Evolutionary conservation across 1,140 invertebrate species (phyloP).

Genomic region (Eurosta solidaginis): DNA sequence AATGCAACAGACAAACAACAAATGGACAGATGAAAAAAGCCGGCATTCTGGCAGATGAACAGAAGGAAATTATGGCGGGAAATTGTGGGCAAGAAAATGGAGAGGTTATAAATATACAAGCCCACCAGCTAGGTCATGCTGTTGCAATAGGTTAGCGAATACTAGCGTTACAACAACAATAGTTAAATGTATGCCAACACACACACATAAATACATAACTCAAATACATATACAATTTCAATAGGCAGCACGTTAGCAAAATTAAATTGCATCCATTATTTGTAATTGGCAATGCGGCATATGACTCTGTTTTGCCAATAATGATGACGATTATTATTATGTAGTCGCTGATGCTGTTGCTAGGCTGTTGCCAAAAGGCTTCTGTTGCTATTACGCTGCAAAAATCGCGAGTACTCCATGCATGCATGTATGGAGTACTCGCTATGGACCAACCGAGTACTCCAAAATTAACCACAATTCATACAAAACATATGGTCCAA

Average conservation of each 20-base stretch:
- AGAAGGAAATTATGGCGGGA: not conserved
- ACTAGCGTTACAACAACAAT: not conserved
- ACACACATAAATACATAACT: no score
- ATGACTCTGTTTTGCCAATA: no score
- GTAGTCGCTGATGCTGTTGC: not conserved
- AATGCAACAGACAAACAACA: not conserved
- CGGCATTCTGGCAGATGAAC: not conserved
- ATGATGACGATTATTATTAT: not conserved
- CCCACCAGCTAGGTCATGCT: not conserved
- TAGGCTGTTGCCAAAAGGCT: not conserved
- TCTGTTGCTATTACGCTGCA: not conserved
- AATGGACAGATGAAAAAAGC: not conserved
- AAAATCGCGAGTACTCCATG: no score
- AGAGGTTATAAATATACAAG: not conserved
- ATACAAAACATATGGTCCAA: no score
- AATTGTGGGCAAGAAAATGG: not conserved
- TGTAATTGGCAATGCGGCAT: slow-evolving; percentile 10
- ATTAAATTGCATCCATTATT: slow-evolving; percentile 3
- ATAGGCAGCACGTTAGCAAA: not conserved
- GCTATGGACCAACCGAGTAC: no score
- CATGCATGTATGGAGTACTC: no score
- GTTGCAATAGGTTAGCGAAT: not conserved
- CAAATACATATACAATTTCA: no score
- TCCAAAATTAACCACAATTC: no score
- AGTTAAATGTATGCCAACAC: not conserved